Conservation (phyloP, 2,888 invertebrate species). For the Lithophane leautieri region DNA sequence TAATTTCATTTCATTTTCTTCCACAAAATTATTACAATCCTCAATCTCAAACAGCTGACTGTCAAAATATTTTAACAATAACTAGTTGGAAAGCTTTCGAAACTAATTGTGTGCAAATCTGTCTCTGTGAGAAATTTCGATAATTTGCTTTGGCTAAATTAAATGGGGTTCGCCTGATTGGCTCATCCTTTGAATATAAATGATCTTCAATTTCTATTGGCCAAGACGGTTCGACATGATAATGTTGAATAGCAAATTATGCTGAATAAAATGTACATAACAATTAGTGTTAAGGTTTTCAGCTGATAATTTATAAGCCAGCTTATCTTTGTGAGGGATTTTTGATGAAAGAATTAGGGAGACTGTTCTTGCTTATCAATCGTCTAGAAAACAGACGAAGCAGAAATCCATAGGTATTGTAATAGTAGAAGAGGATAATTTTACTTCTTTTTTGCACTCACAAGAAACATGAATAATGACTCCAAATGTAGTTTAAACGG, state of each 20-base stretch:
- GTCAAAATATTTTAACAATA: conserved; percentile 46
- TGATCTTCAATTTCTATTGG: conserved; percentile 55
- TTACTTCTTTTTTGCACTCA: not conserved
- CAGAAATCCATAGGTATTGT: not conserved
- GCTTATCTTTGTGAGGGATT: not conserved
- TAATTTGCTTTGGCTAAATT: conserved; percentile 78
- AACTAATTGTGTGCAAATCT: conserved; percentile 74
- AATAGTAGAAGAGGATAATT: not conserved
- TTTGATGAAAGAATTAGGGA: not conserved
- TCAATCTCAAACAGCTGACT: conserved; percentile 29
- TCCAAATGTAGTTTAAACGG: not conserved
- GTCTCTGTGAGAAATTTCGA: conserved; percentile 74
- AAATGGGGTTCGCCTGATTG: conserved; percentile 74
- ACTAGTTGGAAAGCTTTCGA: conserved; percentile 56
- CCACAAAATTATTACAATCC: conserved; percentile 22
- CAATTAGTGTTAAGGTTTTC: conserved; percentile 11
- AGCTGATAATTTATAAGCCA: conserved; percentile 2
- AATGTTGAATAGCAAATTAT: conserved; percentile 41
- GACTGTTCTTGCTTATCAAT: not conserved
- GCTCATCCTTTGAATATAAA: conserved; percentile 75
- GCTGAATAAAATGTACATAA: conserved; percentile 49
- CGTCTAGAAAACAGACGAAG: no score
- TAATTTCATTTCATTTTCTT: no score
- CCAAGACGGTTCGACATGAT: conserved; percentile 21
- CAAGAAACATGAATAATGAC: not conserved